Base-by-base conservation (phyloP, 1,140 invertebrate genomes). In the Drosophila navojoa region DNA sequence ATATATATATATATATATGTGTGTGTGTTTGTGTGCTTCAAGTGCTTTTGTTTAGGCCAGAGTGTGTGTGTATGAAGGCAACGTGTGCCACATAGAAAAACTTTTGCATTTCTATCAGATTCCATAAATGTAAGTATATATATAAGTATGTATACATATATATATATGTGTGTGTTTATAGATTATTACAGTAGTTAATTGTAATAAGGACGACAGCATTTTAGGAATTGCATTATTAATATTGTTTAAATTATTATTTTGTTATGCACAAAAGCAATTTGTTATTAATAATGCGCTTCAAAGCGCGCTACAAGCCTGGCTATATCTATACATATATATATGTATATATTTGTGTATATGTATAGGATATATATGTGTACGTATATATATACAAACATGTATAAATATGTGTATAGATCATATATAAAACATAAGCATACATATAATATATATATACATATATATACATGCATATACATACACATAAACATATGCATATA, bases 131-230 rank as follows among this genome's bases (percentile, higher is more conserved):
- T 38, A 38, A 38, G 9, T 38, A 49, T 61, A 19, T 25, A 47
- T 59, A 40, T 19, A 72, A 15, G 11, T 57, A n/a, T 32, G 44
- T 60, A 47, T 67, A 42, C 64, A 76, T 80, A 58, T 67, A 61
- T 76, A 63, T 76, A 63, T 19, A 64, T 76, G 60, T 67, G 71
- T 61, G 49, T 67, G 47, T 62, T 35, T 71, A 44, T 67, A 60
- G 72, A 69, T 77, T 52, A 71, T 86, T 85, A 71, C 70, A 75
- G 42, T 77, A 62, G 72, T 70, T 81, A 79, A 73, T 86, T 79
- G 64, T 80, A 80, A 77, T 84, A 85, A 85, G 84, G 80, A 89
- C 84, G 84, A 89, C 84, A 73, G 85, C 84, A 89, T 89, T 89
- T 76, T 89, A 89, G 79, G 84, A 89, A 89, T 89, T 89, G 59